These are phyloP conservation scores for Caracal caracal DNA, from an alignment of 2,113 vertebrate genomes.

Conservation along the genomic window DNA sequence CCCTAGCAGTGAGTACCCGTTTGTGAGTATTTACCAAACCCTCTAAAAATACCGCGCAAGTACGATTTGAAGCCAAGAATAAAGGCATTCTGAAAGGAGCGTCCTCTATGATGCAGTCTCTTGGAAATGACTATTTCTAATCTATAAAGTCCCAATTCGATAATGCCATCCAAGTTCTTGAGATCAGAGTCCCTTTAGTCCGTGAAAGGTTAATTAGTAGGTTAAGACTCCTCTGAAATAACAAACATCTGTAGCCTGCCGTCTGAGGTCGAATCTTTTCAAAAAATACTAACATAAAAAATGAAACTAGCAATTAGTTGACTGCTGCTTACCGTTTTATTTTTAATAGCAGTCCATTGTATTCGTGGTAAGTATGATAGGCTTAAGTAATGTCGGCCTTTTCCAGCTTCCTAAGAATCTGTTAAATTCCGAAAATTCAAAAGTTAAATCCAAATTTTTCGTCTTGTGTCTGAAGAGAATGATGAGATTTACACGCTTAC, in stretches of 20 bases:
- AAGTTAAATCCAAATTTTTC: not conserved
- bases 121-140: not conserved
- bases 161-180: not conserved
- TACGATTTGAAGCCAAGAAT: slow-evolving; percentile 20
- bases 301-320: not conserved
- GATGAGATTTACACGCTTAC: slow-evolving; percentile 24
- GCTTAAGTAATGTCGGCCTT: slow-evolving; percentile 21
- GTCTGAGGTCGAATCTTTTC: not conserved
- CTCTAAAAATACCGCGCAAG: not conserved
- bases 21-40: not conserved
- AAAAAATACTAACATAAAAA: not conserved
- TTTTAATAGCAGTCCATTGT: slow-evolving; percentile 32
- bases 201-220: not conserved
- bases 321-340: not conserved
- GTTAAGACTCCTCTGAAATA: slow-evolving; percentile 21
- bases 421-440: slow-evolving; percentile 23
- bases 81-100: not conserved
- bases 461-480: slow-evolving; percentile 52
- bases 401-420: slow-evolving; percentile 15
- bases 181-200: not conserved
- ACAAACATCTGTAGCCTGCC: not conserved
- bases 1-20: slow-evolving; percentile 36
- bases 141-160: not conserved
- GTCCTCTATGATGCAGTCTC: not conserved
- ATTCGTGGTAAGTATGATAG: not conserved